Base-by-base conservation (phyloP, 2,888 invertebrate genomes). In the Halictus ligatus region DNA sequence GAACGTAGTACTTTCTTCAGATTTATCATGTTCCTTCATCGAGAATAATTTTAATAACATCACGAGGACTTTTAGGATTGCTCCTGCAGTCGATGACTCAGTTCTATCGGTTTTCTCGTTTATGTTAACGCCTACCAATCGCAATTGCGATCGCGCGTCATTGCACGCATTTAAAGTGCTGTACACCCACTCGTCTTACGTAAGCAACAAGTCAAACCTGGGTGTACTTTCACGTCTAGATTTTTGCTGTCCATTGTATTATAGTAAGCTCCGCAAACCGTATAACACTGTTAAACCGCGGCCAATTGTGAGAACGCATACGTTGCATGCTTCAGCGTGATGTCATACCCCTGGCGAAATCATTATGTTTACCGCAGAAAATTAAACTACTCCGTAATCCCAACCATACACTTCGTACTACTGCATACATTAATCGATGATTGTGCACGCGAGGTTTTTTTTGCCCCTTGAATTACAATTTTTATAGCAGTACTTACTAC, bases 211-310 rank as follows among this genome's bases (percentile, higher is more conserved):
- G 85, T 82, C 84, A 84, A 87, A 90, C 88, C 84, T 85, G 82
- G 82, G 81, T 58, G 89, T 92, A 94, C 93, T 94, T 94, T 94
- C 94, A 93, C 93, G 91, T 91, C 54, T 75, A 85, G 89, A 92
- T 92, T 93, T 91, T 93, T 92, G 85, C 60, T 83, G 85, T 81
- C 81, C 89, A 91, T 92, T 91, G 92, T 90, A 91, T 92, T 91
- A 92, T 90, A 87, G 78, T 90, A 83, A 90, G 83, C 82, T 87
- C 82, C 86, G 88, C 85, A 92, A 29, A 92, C 88, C 89, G 85
- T 91, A 89, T 91, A 89, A 89, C 85, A 85, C 86, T 87, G 88
- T 90, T 92, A 91, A 91, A 89, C 88, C 87, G 50, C 79, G 77
- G 71, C 75, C 80, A 84, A 89, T 87, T 88, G 87, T 84, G 71